phyloP scores from a whole-genome alignment of 2,797 vertebrate species.

The Poecile montanus region DNA sequence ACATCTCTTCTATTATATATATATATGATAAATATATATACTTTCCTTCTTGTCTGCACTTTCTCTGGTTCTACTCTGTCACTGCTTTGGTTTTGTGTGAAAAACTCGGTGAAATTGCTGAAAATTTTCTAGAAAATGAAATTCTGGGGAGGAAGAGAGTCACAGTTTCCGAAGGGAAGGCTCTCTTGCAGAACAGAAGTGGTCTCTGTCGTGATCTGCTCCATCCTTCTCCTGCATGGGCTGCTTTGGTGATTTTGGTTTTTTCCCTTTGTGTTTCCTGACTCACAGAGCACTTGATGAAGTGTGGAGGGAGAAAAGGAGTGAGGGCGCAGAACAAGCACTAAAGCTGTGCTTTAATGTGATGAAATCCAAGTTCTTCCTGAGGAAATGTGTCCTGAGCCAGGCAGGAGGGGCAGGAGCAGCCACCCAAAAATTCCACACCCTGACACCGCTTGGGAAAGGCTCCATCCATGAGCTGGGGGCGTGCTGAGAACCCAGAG shows the following conservation, averaged over 20 bases:
- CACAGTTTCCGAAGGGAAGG: not conserved
- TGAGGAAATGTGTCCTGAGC: not conserved
- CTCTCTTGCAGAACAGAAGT: not conserved
- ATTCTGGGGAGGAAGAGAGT: not conserved
- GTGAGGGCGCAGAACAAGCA: rapidly evolving
- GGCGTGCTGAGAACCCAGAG: too few species aligned
- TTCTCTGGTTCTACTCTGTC: not conserved
- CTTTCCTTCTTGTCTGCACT: not conserved
- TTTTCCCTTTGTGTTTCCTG: not conserved
- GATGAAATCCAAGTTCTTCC: not conserved
- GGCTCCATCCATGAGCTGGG: not conserved
- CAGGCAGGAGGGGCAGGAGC: not conserved
- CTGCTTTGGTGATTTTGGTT: not conserved
- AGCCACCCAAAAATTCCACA: not conserved
- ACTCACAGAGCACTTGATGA: not conserved
- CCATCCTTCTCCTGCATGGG: not conserved
- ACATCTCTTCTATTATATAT: not conserved
- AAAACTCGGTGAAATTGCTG: not conserved
- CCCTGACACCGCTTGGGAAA: rapidly evolving
- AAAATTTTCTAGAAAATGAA: not conserved
- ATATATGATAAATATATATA: too few species aligned
- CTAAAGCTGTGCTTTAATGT: not conserved
- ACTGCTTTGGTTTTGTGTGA: not conserved
- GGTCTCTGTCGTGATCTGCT: not conserved
- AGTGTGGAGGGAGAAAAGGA: not conserved